phyloP scores from a whole-genome alignment of 2,113 vertebrate species.

The Alosa alosa region DNA sequence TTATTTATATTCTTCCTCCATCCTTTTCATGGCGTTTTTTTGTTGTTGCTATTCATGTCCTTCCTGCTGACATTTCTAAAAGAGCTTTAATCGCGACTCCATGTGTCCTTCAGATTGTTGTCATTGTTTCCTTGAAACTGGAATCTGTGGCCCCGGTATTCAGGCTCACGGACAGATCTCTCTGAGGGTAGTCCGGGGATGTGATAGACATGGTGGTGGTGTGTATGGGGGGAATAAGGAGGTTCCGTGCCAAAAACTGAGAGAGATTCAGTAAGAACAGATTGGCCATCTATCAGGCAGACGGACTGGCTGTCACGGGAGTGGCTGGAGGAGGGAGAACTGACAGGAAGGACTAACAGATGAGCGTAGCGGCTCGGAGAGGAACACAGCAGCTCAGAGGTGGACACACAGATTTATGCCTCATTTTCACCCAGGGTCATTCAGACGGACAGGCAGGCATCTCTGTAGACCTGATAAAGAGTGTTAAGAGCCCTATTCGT shows the following conservation, averaged over 20 bases:
- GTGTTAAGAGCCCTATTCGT: too few species aligned
- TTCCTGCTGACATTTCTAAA: not conserved
- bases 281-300: not conserved
- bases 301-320: not conserved
- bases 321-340: not conserved
- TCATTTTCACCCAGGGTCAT: too few species aligned
- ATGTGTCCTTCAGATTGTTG: not conserved
- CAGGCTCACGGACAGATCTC: not conserved
- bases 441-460: too few species aligned
- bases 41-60: not conserved
- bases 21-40: not conserved
- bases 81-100: not conserved
- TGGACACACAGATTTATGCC: too few species aligned
- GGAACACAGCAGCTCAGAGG: too few species aligned
- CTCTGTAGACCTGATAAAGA: too few species aligned
- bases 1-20: not conserved
- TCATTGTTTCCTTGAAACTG: not conserved
- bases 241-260: not conserved
- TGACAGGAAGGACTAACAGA: not conserved
- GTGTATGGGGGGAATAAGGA: not conserved
- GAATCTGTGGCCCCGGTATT: not conserved
- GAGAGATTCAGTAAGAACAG: not conserved
- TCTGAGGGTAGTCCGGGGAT: not conserved
- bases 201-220: too few species aligned
- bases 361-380: too few species aligned